Evolutionary conservation across 1,140 invertebrate genomes (phyloP).

Genomic region (Palaemon carinicauda): DNA sequence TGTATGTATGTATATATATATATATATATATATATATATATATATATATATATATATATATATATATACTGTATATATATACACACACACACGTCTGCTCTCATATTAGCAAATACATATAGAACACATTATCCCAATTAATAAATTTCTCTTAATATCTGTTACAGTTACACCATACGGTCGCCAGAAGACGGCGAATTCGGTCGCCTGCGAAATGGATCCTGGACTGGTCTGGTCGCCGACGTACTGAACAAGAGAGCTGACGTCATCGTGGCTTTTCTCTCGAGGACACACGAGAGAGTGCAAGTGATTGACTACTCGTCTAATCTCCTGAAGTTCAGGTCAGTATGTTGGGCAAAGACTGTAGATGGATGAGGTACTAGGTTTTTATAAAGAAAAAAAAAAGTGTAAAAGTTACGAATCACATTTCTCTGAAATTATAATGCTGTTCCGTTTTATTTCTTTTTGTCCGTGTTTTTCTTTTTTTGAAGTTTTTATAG

Average conservation of each 20-base stretch:
- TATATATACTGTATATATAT: too few species aligned
- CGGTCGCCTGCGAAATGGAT: background rate
- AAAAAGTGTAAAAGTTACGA: too few species aligned
- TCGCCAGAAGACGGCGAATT: conserved; percentile 14
- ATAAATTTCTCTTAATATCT: background rate
- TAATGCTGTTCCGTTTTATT: too few species aligned
- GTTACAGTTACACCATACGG: conserved; percentile 18
- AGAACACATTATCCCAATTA: background rate
- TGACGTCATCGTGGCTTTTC: conserved; percentile 39
- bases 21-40: conserved; percentile 28
- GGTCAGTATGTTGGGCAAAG: background rate
- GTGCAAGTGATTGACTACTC: conserved; percentile 37
- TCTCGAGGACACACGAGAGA: conserved; percentile 39
- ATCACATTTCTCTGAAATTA: too few species aligned
- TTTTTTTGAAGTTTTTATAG: too few species aligned
- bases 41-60: conserved; percentile 23
- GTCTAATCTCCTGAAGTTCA: conserved; percentile 40
- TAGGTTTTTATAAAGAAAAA: too few species aligned
- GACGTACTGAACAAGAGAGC: conserved; percentile 40
- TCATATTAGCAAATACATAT: background rate
- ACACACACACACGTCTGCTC: too few species aligned
- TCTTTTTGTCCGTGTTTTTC: too few species aligned
- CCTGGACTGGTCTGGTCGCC: conserved; percentile 36
- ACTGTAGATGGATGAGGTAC: too few species aligned
- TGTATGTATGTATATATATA: background rate